Base-by-base conservation (phyloP, 2,113 vertebrate genomes). In the Paedocypris sp. region DNA sequence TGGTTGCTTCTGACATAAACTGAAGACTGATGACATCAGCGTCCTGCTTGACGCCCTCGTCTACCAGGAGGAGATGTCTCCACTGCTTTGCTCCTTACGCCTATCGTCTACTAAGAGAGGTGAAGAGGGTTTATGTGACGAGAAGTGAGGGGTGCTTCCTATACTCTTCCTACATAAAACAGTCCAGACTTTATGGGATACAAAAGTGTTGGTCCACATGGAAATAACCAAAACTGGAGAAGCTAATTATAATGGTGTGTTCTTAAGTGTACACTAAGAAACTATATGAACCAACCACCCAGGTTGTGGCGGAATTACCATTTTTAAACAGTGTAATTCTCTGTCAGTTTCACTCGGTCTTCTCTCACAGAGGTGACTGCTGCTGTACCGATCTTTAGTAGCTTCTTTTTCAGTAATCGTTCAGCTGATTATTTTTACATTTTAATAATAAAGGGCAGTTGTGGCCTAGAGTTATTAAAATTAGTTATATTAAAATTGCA, bases 51-150 rank as follows among this genome's bases (percentile, higher is more conserved):
- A 78, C 68, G 68, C 73, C 77, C 57, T 67, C 74, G 78, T 76
- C 80, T 77, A 60, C 75, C 47, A 74, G 73, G 68, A 71, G 72
- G 76, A 73, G 69, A 73, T 35, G 49, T 64, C 70, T 65, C 74
- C 46, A 71, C 64, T 59, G 43, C 48, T 42, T 36, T 20, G 42
- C 58, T 46, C 68, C 72, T 78, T 66, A 82, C 13, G 45, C 29
- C 35, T 47, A 65, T 28, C 76, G 74, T 79, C 38, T 76, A 73
- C 75, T 78, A 78, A 76, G 69, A 12, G 16, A 54, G 65, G 65
- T 13, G 23, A 18, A 39, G n/a, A 25, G 57, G 26, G 39, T 58
- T 58, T 45, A 58, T 58, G 42, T 42, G 62, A 16, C 50, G 11
- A 16, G 65, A 50, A 62, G 60, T 48, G 69, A 66, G 69, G 73